These are phyloP conservation scores for Neuroterus valhalla DNA, from an alignment of 1,140 invertebrate genomes.

Conservation along the genomic window DNA sequence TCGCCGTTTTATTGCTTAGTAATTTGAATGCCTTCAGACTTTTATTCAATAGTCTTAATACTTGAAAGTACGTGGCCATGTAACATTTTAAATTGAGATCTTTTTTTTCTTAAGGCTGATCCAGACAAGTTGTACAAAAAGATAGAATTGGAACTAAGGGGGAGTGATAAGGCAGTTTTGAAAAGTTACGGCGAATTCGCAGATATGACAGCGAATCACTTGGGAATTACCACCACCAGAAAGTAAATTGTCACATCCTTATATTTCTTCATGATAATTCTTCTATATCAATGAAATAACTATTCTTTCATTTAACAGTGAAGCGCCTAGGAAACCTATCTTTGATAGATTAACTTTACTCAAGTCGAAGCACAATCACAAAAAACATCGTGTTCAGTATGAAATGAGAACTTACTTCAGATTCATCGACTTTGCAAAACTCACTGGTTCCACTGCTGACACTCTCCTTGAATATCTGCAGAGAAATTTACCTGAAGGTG, in stretches of 20 bases:
- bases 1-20: too few relatives aligned
- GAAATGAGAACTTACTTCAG: slow-evolving; percentile 95
- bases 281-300: slow-evolving; percentile 30
- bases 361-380: slow-evolving; percentile 92
- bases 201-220: slow-evolving; percentile 84
- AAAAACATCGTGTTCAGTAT: slow-evolving; percentile 97
- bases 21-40: too few relatives aligned
- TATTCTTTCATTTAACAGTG: slow-evolving; percentile 76
- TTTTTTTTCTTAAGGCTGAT: slow-evolving; percentile 40
- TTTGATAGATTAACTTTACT: slow-evolving; percentile 88
- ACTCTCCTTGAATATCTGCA: slow-evolving; percentile 98
- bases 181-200: slow-evolving; percentile 92
- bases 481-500: slow-evolving; percentile 97
- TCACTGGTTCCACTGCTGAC: slow-evolving; percentile 96
- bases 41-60: too few relatives aligned
- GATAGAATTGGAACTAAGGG: slow-evolving; percentile 90
- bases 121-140: slow-evolving; percentile 87
- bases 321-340: slow-evolving; percentile 81
- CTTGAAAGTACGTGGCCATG: not conserved
- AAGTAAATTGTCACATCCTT: slow-evolving; percentile 76
- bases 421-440: slow-evolving; percentile 86
- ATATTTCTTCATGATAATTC: too few relatives aligned
- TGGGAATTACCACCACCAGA: slow-evolving; percentile 85
- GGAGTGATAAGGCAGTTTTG: slow-evolving; percentile 90
- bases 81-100: slow-evolving; percentile 29